Percentiles rank a stretch among this genome's conserved stretches.
These are phyloP conservation scores for Istiophorus platypterus DNA, from an alignment of 2,113 vertebrate genomes.

Conservation along the genomic window DNA sequence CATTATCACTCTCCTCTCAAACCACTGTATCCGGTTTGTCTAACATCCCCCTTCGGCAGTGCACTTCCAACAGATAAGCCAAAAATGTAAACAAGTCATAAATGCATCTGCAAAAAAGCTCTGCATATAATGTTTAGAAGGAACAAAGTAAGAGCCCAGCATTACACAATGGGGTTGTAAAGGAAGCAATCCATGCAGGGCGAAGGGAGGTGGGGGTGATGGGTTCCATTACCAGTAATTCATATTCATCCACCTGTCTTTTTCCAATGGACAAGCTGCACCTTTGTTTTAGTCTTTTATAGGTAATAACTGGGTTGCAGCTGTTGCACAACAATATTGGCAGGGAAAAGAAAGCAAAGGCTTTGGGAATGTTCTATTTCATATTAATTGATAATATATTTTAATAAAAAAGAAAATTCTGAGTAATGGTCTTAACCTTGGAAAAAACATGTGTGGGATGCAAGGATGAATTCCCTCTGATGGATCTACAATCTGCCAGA, in stretches of 20 bases:
- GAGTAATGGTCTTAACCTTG: conserved; percentile 12
- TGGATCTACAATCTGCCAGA: not conserved
- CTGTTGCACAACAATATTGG: not conserved
- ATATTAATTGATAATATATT: not conserved
- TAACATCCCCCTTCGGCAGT: conserved; percentile 40
- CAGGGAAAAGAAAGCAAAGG: too few species aligned
- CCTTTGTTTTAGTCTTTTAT: not conserved
- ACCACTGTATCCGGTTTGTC: conserved; percentile 59
- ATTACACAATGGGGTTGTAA: conserved; percentile 51
- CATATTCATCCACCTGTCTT: conserved; percentile 42
- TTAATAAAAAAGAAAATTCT: not conserved
- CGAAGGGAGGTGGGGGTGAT: not conserved
- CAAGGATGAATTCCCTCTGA: not conserved
- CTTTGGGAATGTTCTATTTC: not conserved
- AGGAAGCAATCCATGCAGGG: conserved; percentile 20
- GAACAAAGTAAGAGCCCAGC: conserved; percentile 43
- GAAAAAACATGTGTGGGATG: not conserved
- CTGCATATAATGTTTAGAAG: conserved; percentile 66
- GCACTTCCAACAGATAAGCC: conserved; percentile 64
- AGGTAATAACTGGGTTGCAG: not conserved
- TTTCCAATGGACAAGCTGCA: not conserved
- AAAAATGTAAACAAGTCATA: conserved; percentile 73
- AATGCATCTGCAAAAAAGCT: conserved; percentile 69
- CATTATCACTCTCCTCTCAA: conserved; percentile 67
- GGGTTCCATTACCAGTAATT: not conserved